Conservation (phyloP, 2,113 vertebrate genomes). For the Syngnathus floridae region DNA sequence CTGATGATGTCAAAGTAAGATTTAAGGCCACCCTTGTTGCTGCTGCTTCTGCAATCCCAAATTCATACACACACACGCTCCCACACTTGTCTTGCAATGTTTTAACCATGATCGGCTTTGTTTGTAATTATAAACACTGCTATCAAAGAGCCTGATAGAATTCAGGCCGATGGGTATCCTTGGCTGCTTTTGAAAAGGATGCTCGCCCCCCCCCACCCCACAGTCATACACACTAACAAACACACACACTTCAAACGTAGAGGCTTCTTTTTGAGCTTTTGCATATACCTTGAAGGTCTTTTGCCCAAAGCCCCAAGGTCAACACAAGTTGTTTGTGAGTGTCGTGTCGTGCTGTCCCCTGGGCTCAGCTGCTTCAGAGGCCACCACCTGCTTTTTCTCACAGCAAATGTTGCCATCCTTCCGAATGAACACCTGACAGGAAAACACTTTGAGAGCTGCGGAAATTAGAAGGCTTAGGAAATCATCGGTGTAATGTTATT, state of each 20-base stretch:
- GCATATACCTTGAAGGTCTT: slow-evolving; percentile 72
- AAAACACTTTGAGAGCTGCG: slow-evolving; percentile 30
- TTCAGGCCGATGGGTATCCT: slow-evolving; percentile 74
- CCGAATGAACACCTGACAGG: slow-evolving; percentile 59
- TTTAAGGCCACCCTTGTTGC: slow-evolving; percentile 35
- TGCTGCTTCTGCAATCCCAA: slow-evolving; percentile 8
- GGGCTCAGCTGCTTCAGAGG: slow-evolving; percentile 54
- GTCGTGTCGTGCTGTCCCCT: slow-evolving; percentile 58
- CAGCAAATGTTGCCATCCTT: slow-evolving; percentile 37
- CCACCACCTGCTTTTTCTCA: slow-evolving; percentile 28
- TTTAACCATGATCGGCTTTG: slow-evolving; percentile 74
- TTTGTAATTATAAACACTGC: slow-evolving; percentile 76
- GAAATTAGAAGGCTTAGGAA: background rate
- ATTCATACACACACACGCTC: slow-evolving; percentile 33
- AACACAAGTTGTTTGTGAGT: slow-evolving; percentile 67
- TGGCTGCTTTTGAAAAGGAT: slow-evolving; percentile 67
- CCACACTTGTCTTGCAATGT: slow-evolving; percentile 58
- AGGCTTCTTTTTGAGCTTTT: slow-evolving; percentile 63
- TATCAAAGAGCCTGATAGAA: slow-evolving; percentile 72
- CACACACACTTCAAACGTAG: slow-evolving; percentile 65
- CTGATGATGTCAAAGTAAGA: slow-evolving; percentile 41
- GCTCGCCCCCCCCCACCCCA: background rate
- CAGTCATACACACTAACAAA: slow-evolving; percentile 12
- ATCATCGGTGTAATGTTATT: background rate
- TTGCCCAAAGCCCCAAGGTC: slow-evolving; percentile 68